Evolutionary conservation across 2,888 invertebrate genomes (phyloP).

Genomic region (Acleris literana): DNA sequence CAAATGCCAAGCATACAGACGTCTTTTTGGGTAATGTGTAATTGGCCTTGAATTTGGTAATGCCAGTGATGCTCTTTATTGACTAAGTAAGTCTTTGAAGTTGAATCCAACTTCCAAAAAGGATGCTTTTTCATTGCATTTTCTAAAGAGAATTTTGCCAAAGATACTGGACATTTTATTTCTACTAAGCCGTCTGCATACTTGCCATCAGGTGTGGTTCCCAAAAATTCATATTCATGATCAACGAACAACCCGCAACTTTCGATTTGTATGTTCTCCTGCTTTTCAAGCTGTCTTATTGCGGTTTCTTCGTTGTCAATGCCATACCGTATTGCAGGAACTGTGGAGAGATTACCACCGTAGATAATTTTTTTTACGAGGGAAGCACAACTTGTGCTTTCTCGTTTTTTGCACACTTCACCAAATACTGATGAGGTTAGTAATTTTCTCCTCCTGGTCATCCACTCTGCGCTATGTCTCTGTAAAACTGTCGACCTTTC

Average conservation of each 20-base stretch:
- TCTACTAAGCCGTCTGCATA: neutral
- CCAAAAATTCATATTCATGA: slow-evolving; percentile 5
- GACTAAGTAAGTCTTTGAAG: neutral
- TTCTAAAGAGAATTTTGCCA: slow-evolving; percentile 12
- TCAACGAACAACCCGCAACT: slow-evolving; percentile 26
- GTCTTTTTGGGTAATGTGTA: slow-evolving; percentile 35
- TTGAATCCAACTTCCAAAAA: slow-evolving; percentile 27
- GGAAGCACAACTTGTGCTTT: neutral
- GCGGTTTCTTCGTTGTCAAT: slow-evolving; percentile 30
- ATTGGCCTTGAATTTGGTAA: slow-evolving; percentile 39
- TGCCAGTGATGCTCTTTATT: slow-evolving; percentile 37
- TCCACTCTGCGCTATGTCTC: slow-evolving; percentile 23
- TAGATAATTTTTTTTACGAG: neutral
- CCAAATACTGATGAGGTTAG: slow-evolving; percentile 17
- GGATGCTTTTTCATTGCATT: slow-evolving; percentile 8
- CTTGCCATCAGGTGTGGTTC: slow-evolving; percentile 28
- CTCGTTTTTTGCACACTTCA: slow-evolving; percentile 8
- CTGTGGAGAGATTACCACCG: slow-evolving; percentile 7
- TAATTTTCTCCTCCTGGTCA: slow-evolving; percentile 27
- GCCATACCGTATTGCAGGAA: slow-evolving; percentile 26
- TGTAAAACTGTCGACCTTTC: slow-evolving; percentile 24
- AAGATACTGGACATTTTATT: slow-evolving; percentile 4
- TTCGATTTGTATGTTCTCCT: slow-evolving; percentile 19
- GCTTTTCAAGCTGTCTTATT: slow-evolving; percentile 22
- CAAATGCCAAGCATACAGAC: slow-evolving; percentile 40